Base-by-base conservation (phyloP, 1,140 invertebrate genomes). In the Acromyrmex charruanus region DNA sequence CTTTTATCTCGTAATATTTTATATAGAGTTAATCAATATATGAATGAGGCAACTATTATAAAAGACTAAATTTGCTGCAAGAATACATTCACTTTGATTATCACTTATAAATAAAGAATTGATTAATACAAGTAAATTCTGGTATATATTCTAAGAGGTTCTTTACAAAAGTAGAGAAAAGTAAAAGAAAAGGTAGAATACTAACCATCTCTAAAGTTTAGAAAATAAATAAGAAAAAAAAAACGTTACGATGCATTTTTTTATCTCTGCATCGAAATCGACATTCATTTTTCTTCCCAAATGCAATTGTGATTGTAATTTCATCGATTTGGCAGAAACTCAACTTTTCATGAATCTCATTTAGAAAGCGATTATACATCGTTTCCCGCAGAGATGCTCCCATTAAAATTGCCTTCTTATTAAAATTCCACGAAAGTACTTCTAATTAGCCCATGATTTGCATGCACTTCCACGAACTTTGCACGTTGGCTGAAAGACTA, bases 341-440 rank as follows among this genome's bases (percentile, higher is more conserved):
- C n/a, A 5, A 66, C 35, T 53, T 18, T 18, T 55, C 10, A 16
- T 18, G 25, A 74, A 72, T 72, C 9, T 72, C 49, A 10, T 53
- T 58, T 58, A 31, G 31, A 75, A 58, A 75, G 12, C 49, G 28
- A 58, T 35, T 58, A 35, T 35, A 55, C 14, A 51, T 39, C 28
- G n/a, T 75, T 75, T 58, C 35, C n/a, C 5, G 18, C 18, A 5
- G 5, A 58, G 71, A 3, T 58, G 3, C 18, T 7, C 6, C n/a
- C 49, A 16, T 74, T 58, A 35, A 75, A 72, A 72, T 28, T 72
- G 39, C 16, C 51, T 44, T 71, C 21, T 72, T 25, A 25, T 75
- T 75, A 58, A 75, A 75, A 75, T 75, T 75, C 72, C 18, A 35
- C 31, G n/a, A 75, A 58, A 58, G 72, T 58, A 58, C n/a, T 58